Evolutionary conservation across 2,797 vertebrate genomes (phyloP).

Genomic region (Taeniopygia guttata): DNA sequence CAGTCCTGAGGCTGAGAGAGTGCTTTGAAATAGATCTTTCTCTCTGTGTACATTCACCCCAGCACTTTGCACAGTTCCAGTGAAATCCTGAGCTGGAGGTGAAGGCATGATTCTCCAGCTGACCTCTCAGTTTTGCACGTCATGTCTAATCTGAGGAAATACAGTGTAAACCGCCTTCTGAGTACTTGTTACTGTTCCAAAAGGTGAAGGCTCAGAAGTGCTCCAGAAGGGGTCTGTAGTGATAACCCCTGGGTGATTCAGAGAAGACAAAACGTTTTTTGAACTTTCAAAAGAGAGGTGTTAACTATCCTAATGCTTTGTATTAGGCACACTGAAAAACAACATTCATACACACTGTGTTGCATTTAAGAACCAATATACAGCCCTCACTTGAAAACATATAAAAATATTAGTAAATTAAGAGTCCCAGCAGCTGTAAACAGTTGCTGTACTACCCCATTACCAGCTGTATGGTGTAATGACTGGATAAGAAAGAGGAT

Average conservation of each 20-base stretch:
- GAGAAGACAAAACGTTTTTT: background rate
- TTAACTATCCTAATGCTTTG: background rate
- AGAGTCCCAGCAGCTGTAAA: background rate
- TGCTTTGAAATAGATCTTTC: background rate
- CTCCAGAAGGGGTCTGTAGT: background rate
- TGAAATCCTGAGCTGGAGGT: background rate
- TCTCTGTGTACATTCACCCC: background rate
- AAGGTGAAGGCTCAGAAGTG: background rate
- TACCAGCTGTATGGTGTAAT: background rate
- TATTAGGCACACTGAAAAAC: background rate
- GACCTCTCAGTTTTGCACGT: background rate
- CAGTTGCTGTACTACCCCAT: background rate
- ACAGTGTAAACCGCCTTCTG: background rate
- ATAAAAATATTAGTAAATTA: background rate
- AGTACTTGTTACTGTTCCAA: background rate
- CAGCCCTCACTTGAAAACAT: background rate
- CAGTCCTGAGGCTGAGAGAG: background rate
- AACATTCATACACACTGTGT: background rate
- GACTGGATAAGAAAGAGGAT: background rate
- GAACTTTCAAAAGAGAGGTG: background rate
- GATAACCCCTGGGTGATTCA: background rate
- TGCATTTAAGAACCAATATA: background rate
- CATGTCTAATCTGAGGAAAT: background rate
- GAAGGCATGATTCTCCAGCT: background rate
- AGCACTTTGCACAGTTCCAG: fast-evolving